Base-by-base conservation (phyloP, 2,888 invertebrate species). In the Pelosia muscerda region DNA sequence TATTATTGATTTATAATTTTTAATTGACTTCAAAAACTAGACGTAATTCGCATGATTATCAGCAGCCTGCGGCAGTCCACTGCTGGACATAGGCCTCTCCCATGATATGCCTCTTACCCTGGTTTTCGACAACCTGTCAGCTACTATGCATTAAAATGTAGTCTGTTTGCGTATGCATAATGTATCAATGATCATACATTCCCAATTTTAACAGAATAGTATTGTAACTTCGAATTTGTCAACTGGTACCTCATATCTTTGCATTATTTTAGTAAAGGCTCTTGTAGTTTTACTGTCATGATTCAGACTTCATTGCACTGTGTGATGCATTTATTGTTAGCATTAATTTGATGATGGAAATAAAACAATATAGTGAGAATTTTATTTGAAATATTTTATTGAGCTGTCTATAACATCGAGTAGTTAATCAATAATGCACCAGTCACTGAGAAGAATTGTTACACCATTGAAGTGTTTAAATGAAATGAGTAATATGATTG, bases 381-480 rank as follows among this genome's bases (percentile, higher is more conserved):
- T 55, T 55, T 55, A 55, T 55, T 55, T 55, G 13, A 53, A 55
- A 34, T 61, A 55, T 49, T 56, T 25, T 62, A 31, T 38, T 22
- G 25, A 54, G 15, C 15, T 63, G 54, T n/a, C 31, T 62, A 31
- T 42, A 42, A 42, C 5, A 61, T 25, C 42, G 19, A 60, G 19
- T 61, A 19, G 42, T 8, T 22, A 19, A 55, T 55, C 11, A 25
- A 42, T 60, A n/a, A 42, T n/a, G 26, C 26, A 42, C 61, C 19
- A 26, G n/a, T n/a, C 10, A 49, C 22, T 49, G 49, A 26, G 1
- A n/a, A 31, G 38, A 38, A 59, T 13, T 34, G 34, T 59, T 59
- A 59, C 15, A 23, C 31, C 22, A 34, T 34, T 19, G 23, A 13
- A 13, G 58, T 58, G 13, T 31, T 31, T 58, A 34, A 58, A 26